Evolutionary conservation across 1,140 invertebrate genomes (phyloP).

Genomic region (Ephestia elutella): DNA sequence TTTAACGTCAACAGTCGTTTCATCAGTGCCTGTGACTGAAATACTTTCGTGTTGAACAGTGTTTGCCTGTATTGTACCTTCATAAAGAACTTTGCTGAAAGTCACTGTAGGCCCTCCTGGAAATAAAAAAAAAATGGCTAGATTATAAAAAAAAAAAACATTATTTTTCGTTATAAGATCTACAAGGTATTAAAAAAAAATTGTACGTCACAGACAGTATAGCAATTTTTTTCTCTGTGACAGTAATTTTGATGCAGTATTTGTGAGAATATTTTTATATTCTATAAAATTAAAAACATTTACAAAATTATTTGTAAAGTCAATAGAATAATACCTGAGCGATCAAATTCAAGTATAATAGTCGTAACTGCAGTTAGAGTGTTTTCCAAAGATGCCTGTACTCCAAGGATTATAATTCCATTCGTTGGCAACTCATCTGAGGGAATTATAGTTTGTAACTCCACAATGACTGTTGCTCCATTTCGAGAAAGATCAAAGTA

Average conservation of each 20-base stretch:
- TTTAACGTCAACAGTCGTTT: slow-evolving; percentile 28
- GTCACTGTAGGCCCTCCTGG: slow-evolving; percentile 4
- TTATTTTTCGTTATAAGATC: too few species aligned
- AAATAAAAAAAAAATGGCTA: background rate
- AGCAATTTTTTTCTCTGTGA: too few species aligned
- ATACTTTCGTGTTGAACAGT: slow-evolving; percentile 42
- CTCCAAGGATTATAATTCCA: slow-evolving; percentile 10
- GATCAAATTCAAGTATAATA: slow-evolving; percentile 9
- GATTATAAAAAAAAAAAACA: too few species aligned
- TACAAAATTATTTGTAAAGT: too few species aligned
- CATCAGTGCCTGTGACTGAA: slow-evolving; percentile 26
- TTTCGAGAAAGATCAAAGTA: background rate
- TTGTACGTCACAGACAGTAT: too few species aligned
- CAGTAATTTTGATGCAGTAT: too few species aligned
- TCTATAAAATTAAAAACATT: too few species aligned
- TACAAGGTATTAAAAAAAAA: too few species aligned
- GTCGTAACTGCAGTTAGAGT: slow-evolving; percentile 12
- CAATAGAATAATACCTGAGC: background rate
- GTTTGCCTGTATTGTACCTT: slow-evolving; percentile 29
- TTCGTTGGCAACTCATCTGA: slow-evolving; percentile 10
- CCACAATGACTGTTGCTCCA: slow-evolving; percentile 5
- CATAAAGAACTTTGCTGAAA: slow-evolving; percentile 43
- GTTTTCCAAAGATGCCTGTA: slow-evolving; percentile 8
- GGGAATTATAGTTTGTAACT: background rate
- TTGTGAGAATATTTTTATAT: too few species aligned